These are phyloP conservation scores for Papilio dardanus DNA, from an alignment of 1,140 invertebrate genomes.

Conservation along the genomic window DNA sequence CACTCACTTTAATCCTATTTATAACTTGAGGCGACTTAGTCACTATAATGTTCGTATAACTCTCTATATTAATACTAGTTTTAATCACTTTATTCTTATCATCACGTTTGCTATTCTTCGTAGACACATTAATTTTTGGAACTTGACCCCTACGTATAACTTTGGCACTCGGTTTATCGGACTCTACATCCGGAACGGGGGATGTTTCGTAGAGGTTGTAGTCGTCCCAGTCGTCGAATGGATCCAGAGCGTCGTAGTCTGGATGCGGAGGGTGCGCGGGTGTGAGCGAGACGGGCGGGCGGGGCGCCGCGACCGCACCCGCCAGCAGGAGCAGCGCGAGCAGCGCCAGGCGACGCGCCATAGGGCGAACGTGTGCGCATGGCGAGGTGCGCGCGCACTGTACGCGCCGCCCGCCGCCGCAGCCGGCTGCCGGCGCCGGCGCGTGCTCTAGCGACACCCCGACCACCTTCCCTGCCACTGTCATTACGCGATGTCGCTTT, in stretches of 20 bases:
- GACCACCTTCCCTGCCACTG: constrained; percentile 75
- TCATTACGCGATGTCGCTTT: constrained; percentile 76
- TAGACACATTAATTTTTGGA: constrained; percentile 63
- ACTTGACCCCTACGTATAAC: constrained; percentile 62
- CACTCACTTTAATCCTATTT: constrained; percentile 39
- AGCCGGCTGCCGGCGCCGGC: constrained; percentile 43
- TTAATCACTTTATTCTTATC: constrained; percentile 69
- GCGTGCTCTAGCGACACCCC: constrained; percentile 4
- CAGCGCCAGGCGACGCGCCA: constrained; percentile 80
- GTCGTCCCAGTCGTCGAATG: constrained; percentile 66
- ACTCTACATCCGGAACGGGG: constrained; percentile 42
- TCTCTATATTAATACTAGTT: constrained; percentile 74
- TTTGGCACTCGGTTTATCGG: constrained; percentile 63
- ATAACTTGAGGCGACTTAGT: constrained; percentile 55
- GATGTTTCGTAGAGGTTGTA: constrained; percentile 63
- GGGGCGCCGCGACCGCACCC: constrained; percentile 56
- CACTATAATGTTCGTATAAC: constrained; percentile 74
- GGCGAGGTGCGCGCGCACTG: constrained; percentile 78
- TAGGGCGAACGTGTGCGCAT: constrained; percentile 77
- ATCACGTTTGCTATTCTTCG: constrained; percentile 60
- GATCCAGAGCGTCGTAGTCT: constrained; percentile 61
- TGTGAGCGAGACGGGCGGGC: constrained; percentile 40
- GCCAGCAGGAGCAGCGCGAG: constrained; percentile 71
- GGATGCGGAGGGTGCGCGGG: constrained; percentile 47
- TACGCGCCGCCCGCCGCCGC: constrained; percentile 55